Conservation (phyloP, 2,113 vertebrate species). For the Otocyon megalotis region DNA sequence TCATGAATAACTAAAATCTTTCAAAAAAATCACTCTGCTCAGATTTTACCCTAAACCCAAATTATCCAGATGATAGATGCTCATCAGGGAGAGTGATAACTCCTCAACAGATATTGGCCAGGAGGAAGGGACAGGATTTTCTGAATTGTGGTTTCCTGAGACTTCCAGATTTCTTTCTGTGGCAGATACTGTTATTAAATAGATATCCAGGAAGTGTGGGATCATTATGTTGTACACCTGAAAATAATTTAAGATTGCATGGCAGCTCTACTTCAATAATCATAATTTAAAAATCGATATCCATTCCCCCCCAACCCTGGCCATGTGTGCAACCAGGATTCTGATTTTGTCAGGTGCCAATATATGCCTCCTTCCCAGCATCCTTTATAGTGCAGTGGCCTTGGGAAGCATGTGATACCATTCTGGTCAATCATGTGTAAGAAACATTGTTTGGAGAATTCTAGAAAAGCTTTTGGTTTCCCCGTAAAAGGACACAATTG, state of each 20-base stretch:
- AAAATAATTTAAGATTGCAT: neutral
- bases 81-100: neutral
- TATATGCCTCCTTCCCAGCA: neutral
- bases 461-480: neutral
- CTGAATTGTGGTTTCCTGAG: neutral
- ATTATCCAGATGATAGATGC: neutral
- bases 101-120: neutral
- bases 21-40: neutral
- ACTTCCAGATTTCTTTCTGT: neutral
- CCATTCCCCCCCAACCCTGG: accelerated
- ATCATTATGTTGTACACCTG: neutral
- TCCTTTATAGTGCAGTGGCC: neutral
- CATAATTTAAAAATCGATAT: neutral
- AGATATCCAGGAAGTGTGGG: neutral
- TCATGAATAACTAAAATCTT: too few species aligned
- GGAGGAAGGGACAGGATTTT: neutral
- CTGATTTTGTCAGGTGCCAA: neutral
- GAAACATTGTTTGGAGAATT: neutral
- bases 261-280: neutral
- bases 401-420: neutral
- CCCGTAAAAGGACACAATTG: neutral
- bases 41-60: neutral
- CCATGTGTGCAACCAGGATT: neutral
- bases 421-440: neutral
- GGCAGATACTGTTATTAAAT: neutral